Evolutionary conservation across 1,140 invertebrate genomes (phyloP), one percentile per base, ranked within the genome.

Genomic region (Tetraneura akinire): DNA sequence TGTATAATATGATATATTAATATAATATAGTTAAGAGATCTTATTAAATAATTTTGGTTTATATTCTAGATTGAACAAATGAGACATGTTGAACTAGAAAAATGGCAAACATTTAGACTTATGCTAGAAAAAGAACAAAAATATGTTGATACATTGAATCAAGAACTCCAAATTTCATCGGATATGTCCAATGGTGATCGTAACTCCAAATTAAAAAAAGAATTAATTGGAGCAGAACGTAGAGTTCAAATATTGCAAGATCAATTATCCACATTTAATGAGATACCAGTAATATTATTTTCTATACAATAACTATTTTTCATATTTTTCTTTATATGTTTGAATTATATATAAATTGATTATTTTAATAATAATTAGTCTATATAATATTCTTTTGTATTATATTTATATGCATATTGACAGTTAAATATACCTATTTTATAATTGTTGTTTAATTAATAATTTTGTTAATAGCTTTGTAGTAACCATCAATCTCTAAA

Each of bases 61-160:
- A 71, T 71, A 51, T 76, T 78, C 16, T 47, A 78, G 74, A 55
- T 78, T 9, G 92, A 92, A 83, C 94, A 94, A 83, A 90, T 91
- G 74, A 88, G 91, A 13, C 91, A 94, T 85, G 85, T 94, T 82
- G 91, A 93, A 83, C 89, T 90, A 60, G 90, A 92, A 80, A 91
- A 92, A 83, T 90, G 92, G 18, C 87, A 91, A 82, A 95, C 93
- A 13, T 89, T 95, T 80, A 89, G 91, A 81, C 88, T 92, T 81
- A 94, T 94, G 92, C 86, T 94, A 83, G 92, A 94, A 82, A 90
- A 93, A 83, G 93, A 94, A 83, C 90, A 91, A 84, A 88, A 90
- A 82, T 92, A 92, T 84, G 89, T 93, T 80, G 90, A 93, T 81
- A 90, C 89, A 80, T 86, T 93, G 74, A 88, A 91, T 55, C 90